These are phyloP conservation scores for Melanotaenia maccullochi DNA, from an alignment of 2,797 vertebrate species.

Conservation along the genomic window DNA sequence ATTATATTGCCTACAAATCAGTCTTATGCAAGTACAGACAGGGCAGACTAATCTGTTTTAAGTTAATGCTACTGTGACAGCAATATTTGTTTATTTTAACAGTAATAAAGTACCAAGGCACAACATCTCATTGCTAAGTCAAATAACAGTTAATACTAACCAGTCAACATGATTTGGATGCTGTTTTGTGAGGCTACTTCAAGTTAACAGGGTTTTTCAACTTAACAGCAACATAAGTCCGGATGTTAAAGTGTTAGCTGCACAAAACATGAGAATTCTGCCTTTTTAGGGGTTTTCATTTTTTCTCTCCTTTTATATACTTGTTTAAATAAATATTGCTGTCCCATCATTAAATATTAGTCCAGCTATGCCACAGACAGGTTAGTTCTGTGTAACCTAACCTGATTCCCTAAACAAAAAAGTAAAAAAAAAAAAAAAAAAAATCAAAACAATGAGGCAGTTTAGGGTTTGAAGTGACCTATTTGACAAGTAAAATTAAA, in stretches of 20 bases:
- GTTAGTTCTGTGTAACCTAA: background rate
- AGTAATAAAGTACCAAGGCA: constrained; percentile 76
- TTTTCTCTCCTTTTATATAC: background rate
- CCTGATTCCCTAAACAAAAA: background rate
- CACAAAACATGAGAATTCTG: constrained; percentile 1
- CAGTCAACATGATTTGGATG: background rate
- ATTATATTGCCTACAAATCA: constrained; percentile 53
- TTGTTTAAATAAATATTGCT: background rate
- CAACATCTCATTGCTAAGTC: constrained; percentile 65
- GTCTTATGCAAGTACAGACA: constrained; percentile 19
- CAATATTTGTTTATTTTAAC: constrained; percentile 46
- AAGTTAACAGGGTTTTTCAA: constrained; percentile 22
- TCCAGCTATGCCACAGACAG: background rate
- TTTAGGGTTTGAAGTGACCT: background rate
- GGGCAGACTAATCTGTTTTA: constrained; percentile 25
- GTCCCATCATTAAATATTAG: background rate
- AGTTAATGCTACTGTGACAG: constrained; percentile 55
- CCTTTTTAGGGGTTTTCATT: background rate
- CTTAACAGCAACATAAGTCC: background rate
- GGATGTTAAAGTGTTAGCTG: background rate
- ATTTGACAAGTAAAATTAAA: constrained; percentile 3
- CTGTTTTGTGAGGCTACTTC: constrained; percentile 8
- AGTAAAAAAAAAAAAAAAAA: constrained; percentile 37
- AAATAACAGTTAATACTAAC: constrained; percentile 24
- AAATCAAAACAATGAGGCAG: constrained; percentile 3